phyloP scores from a whole-genome alignment of 2,888 invertebrate genomes.

The Brenthis daphne region DNA sequence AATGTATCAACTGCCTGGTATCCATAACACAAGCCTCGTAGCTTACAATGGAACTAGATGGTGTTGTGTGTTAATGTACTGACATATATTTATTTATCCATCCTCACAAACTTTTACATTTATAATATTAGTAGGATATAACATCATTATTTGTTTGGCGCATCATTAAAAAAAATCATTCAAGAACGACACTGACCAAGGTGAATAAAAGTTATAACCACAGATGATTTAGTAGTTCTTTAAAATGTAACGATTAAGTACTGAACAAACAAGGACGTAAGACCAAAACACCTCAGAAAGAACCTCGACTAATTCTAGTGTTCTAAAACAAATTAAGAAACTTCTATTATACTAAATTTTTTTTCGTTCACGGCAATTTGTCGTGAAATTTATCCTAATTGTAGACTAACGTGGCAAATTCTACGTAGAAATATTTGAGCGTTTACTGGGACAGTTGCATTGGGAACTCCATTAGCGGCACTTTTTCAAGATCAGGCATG shows the following conservation, averaged over 20 bases:
- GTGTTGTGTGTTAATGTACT: too few relatives aligned
- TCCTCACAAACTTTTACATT: too few relatives aligned
- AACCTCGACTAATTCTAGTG: constrained; percentile 6
- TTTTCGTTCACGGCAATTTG: constrained; percentile 20
- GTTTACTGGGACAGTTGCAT: constrained; percentile 36
- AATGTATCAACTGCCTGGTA: too few relatives aligned
- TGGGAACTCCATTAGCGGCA: constrained; percentile 33
- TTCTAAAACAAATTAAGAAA: constrained; percentile 13
- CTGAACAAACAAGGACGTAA: constrained; percentile 1
- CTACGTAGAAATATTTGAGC: constrained; percentile 32
- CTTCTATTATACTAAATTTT: constrained; percentile 12
- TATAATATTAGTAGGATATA: too few relatives aligned
- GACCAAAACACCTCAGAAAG: not conserved
- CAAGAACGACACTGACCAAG: too few relatives aligned
- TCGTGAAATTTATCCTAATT: constrained; percentile 36
- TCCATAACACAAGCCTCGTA: too few relatives aligned
- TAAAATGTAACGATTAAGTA: not conserved
- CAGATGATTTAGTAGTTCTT: not conserved
- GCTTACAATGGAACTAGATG: too few relatives aligned
- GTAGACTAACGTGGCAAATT: constrained; percentile 42
- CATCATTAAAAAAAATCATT: too few relatives aligned
- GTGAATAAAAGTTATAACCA: too few relatives aligned
- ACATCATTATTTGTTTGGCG: too few relatives aligned
- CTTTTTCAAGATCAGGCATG: constrained; percentile 37
- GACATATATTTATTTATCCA: too few relatives aligned